Conservation (phyloP, 37 sponge, comb jelly and placozoan species). For the Diacarnus erythraeanus region DNA sequence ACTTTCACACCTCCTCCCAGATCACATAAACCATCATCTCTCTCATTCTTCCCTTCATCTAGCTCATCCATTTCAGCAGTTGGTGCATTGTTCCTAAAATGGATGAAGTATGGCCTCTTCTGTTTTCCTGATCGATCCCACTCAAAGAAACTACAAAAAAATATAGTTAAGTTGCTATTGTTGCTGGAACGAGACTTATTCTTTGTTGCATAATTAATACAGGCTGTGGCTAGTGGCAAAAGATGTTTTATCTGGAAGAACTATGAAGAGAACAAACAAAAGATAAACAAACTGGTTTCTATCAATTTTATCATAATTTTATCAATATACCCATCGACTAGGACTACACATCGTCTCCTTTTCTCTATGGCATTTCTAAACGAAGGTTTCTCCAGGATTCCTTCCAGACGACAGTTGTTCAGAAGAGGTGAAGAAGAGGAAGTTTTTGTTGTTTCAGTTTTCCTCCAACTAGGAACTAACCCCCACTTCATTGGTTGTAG, state of each 20-base stretch:
- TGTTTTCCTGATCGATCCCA: slow-evolving; percentile 54
- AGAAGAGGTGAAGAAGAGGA: slow-evolving; percentile 45
- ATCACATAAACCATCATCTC: not conserved
- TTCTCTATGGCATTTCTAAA: slow-evolving; percentile 71
- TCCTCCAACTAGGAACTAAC: slow-evolving; percentile 87
- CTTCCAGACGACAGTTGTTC: slow-evolving; percentile 87
- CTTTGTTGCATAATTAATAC: too few species aligned
- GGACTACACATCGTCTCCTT: slow-evolving; percentile 85
- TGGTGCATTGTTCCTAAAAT: slow-evolving; percentile 41
- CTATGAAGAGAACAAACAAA: not conserved
- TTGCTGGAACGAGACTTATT: too few species aligned
- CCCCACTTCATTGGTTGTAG: slow-evolving; percentile 95
- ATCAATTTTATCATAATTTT: too few species aligned
- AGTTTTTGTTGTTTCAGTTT: slow-evolving; percentile 32
- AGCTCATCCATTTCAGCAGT: slow-evolving; percentile 34
- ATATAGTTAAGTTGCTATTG: not conserved
- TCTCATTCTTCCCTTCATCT: slow-evolving; percentile 7
- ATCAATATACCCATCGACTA: slow-evolving; percentile 70
- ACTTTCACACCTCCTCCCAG: not conserved
- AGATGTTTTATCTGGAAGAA: not conserved
- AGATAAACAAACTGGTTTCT: not conserved
- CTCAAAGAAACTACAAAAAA: slow-evolving; percentile 65
- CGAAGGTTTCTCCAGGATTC: slow-evolving; percentile 81
- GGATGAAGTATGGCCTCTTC: slow-evolving; percentile 80
- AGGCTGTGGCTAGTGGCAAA: too few species aligned